Evolutionary conservation across 2,888 invertebrate genomes (phyloP).

Genomic region (Megastigmus dorsalis): DNA sequence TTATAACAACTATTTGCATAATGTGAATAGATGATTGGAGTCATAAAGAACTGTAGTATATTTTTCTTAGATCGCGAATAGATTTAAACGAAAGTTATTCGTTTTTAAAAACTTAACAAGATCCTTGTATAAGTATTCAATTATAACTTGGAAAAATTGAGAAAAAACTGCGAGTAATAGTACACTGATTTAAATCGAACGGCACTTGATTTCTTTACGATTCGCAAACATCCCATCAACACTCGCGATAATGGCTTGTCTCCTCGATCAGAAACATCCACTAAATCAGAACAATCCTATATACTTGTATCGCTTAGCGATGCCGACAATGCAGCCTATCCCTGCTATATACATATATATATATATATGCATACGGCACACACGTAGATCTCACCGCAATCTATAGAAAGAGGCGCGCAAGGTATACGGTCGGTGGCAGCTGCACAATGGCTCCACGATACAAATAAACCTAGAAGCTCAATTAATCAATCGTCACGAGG

Average conservation of each 20-base stretch:
- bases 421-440: conserved; percentile 51
- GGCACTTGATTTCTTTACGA: conserved; percentile 26
- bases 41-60: too few species aligned
- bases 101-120: too few species aligned
- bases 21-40: too few species aligned
- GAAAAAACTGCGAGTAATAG: too few species aligned
- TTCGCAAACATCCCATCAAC: conserved; percentile 50
- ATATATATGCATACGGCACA: neutral
- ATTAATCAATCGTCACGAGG: conserved; percentile 64
- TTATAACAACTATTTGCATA: too few species aligned
- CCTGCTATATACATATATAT: neutral
- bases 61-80: too few species aligned
- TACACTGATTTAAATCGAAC: too few species aligned
- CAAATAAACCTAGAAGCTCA: conserved; percentile 64
- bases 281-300: conserved; percentile 43
- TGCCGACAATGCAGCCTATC: conserved; percentile 18
- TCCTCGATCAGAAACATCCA: conserved; percentile 9
- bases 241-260: conserved; percentile 45
- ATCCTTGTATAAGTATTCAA: too few species aligned
- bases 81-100: too few species aligned
- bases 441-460: conserved; percentile 60
- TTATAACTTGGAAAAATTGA: too few species aligned
- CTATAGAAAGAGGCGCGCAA: conserved; percentile 45
- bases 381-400: conserved; percentile 36
- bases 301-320: conserved; percentile 23